Conservation (phyloP, 2,113 vertebrate species). For the Scophthalmus maximus region DNA sequence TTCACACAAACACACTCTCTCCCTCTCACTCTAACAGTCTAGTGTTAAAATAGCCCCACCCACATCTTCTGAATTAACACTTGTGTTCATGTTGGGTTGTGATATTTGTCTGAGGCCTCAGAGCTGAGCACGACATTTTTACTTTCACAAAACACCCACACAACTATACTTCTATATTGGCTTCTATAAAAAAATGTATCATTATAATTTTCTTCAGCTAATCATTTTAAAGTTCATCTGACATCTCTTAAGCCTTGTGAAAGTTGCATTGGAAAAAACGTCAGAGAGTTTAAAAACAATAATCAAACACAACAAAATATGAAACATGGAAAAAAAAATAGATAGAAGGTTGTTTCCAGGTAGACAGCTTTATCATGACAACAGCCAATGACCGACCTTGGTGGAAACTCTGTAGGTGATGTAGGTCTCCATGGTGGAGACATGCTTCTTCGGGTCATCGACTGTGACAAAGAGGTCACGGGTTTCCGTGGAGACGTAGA, state of each 20-base stretch:
- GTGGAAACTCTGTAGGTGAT: conserved; percentile 97
- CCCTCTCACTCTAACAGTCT: not conserved
- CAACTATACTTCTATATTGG: too few relatives aligned
- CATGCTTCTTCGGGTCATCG: conserved; percentile 97
- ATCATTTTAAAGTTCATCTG: too few relatives aligned
- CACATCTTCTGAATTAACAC: conserved; percentile 53
- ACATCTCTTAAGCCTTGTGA: too few relatives aligned
- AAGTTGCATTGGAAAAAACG: too few relatives aligned
- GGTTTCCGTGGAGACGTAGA: conserved; percentile 87
- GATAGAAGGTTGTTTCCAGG: too few relatives aligned
- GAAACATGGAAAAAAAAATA: too few relatives aligned
- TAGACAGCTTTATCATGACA: too few relatives aligned
- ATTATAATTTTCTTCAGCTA: too few relatives aligned
- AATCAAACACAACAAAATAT: too few relatives aligned
- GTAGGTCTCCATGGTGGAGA: conserved; percentile 98
- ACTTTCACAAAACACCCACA: too few relatives aligned
- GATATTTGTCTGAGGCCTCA: conserved; percentile 46
- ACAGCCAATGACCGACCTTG: conserved; percentile 89
- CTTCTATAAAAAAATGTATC: too few relatives aligned
- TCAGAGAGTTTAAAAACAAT: too few relatives aligned
- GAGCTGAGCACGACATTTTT: not conserved
- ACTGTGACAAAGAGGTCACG: conserved; percentile 97
- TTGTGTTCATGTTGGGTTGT: conserved; percentile 29
- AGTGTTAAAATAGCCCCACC: conserved; percentile 6
- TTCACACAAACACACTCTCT: not conserved